phyloP scores from a whole-genome alignment of 1,140 invertebrate species.

The Drosophila rufa region DNA sequence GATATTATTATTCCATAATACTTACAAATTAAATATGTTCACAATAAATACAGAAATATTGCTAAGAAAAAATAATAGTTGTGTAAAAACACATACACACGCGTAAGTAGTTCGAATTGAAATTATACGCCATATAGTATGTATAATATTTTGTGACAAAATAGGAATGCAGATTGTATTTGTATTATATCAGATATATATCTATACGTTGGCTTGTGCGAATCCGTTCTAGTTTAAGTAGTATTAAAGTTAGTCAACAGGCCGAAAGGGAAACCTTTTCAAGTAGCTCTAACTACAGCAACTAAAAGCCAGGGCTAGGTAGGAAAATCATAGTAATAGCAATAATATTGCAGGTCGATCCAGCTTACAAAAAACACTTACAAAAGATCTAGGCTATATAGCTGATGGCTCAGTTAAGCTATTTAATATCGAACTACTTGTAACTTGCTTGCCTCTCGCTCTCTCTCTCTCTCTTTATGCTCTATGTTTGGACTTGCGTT shows the following conservation, averaged over 20 bases:
- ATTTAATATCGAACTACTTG: slow-evolving; percentile 43
- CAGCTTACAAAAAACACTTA: slow-evolving; percentile 68
- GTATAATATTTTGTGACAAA: slow-evolving; percentile 47
- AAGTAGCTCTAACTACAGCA: slow-evolving; percentile 35
- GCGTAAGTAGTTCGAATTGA: slow-evolving; percentile 12
- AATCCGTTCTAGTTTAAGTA: slow-evolving; percentile 38
- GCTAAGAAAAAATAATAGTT: slow-evolving; percentile 37
- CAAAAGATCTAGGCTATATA: slow-evolving; percentile 60
- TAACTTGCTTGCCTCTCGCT: slow-evolving; percentile 20
- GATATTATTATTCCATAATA: slow-evolving; percentile 57
- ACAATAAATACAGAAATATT: slow-evolving; percentile 65
- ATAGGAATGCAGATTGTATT: slow-evolving; percentile 68
- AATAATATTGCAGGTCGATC: slow-evolving; percentile 15
- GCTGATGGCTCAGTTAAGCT: slow-evolving; percentile 50
- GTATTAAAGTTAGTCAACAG: slow-evolving; percentile 17
- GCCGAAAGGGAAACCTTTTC: slow-evolving; percentile 26
- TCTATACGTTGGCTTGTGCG: slow-evolving; percentile 46
- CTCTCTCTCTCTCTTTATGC: slow-evolving; percentile 30
- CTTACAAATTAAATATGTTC: slow-evolving; percentile 67
- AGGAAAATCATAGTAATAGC: slow-evolving; percentile 12
- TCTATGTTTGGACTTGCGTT: slow-evolving; percentile 71
- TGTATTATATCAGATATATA: slow-evolving; percentile 46
- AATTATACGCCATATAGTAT: slow-evolving; percentile 15
- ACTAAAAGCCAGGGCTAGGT: slow-evolving; percentile 35
- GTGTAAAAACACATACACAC: slow-evolving; percentile 42